Evolutionary conservation across 2,797 vertebrate genomes (phyloP), one percentile per base, ranked within the genome.

Genomic region (Schizothorax lantsangensis): DNA sequence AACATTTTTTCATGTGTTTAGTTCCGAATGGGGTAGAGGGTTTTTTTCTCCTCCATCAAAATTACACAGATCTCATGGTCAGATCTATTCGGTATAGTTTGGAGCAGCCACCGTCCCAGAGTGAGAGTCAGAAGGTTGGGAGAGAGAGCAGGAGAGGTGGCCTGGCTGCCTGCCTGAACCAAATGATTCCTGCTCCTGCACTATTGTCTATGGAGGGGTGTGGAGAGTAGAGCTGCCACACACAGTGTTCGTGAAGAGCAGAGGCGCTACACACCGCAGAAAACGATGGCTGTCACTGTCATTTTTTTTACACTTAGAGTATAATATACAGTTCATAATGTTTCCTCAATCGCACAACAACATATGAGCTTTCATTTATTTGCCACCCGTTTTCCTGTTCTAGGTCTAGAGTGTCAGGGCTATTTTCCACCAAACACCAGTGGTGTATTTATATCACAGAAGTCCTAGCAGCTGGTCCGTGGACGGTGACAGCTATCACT

Each of bases 201-300:
- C 97, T 98, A 98, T 97, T 98, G 97, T 98, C 97, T 96, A 90
- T 95, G 96, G 88, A 96, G 96, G 95, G 96, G 96, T 96, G 97
- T 96, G 95, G 93, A 94, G 90, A 93, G 96, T 96, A 96, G 96
- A 95, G 85, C 87, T 62, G 40, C 81, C 80, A 64, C 85, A 84
- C 83, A 33, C 74, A 71, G 85, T 62, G 86, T 43, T 78, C 21
- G 6, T 75, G 17, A 38, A 30, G 26, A 80, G 52, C 43, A 73
- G 57, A 83, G 66, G 47, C 2, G 33, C 57, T 62, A 57, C 80
- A 83, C 83, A 79, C 80, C 5, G 30, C 43, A 73, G 26, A 26
- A 26, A 43, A 19, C 36, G 21, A 84, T 74, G 84, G 78, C 88
- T 38, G 33, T 83, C 57, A 85, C 84, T 81, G 81, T 85, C n/a